Conservation (phyloP, 2,888 invertebrate species). For the Drosophila emarginata region DNA sequence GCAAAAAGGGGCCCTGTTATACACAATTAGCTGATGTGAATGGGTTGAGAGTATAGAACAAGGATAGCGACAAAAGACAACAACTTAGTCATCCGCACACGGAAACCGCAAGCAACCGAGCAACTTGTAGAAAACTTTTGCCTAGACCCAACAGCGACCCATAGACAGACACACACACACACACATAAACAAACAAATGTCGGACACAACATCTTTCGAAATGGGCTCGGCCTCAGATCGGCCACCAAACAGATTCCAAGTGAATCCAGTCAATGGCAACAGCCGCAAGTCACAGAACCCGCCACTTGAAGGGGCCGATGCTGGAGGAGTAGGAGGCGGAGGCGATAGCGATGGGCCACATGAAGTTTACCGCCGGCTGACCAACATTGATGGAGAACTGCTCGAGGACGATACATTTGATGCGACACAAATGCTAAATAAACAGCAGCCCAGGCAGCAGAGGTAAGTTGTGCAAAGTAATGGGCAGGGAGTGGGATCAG, state of each 20-base stretch:
- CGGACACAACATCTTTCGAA: conserved; percentile 80
- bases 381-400: conserved; percentile 79
- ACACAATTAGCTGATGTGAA: conserved; percentile 43
- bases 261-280: conserved; percentile 80
- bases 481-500: not conserved
- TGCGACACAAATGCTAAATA: conserved; percentile 78
- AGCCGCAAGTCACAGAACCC: conserved; percentile 58
- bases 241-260: conserved; percentile 82
- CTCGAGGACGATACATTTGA: conserved; percentile 82
- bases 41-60: conserved; percentile 25
- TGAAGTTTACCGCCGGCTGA: conserved; percentile 80
- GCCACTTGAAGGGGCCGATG: conserved; percentile 10
- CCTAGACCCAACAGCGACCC: conserved; percentile 22
- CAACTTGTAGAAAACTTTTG: conserved; percentile 22
- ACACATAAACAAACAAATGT: conserved; percentile 63
- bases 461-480: conserved; percentile 66
- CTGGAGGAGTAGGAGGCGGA: conserved; percentile 27
- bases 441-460: conserved; percentile 76
- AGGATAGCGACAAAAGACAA: conserved; percentile 11
- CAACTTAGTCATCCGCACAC: conserved; percentile 25
- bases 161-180: conserved; percentile 18
- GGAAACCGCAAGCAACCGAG: conserved; percentile 33
- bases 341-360: conserved; percentile 66
- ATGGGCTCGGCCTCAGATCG: conserved; percentile 80
- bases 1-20: conserved; percentile 7